These are phyloP conservation scores for Poeciliopsis occidentalis DNA, from an alignment of 2,113 vertebrate species.

Conservation along the genomic window DNA sequence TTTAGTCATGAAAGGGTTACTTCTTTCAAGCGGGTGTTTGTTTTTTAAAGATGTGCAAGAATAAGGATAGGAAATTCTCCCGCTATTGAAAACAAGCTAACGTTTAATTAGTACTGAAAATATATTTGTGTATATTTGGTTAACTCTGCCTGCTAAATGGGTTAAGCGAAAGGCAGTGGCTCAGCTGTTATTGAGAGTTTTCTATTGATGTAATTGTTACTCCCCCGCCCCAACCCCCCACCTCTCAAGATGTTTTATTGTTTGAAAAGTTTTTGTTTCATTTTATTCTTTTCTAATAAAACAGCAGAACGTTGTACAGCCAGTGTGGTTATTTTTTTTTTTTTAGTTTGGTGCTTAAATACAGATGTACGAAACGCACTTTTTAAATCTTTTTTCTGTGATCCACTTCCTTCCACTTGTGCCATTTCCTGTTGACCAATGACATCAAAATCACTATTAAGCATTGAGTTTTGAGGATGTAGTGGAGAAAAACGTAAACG, in stretches of 20 bases:
- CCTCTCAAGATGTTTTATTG: conserved; percentile 41
- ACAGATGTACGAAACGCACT: neutral
- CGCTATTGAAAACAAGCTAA: conserved; percentile 18
- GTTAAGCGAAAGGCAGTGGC: conserved; percentile 13
- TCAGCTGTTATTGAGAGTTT: neutral
- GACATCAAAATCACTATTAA: neutral
- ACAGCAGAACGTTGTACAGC: conserved; percentile 37
- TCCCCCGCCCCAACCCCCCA: conserved; percentile 22
- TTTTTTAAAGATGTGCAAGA: neutral
- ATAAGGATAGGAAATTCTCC: conserved; percentile 5
- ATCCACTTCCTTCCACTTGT: neutral
- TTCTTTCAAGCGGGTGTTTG: conserved; percentile 3
- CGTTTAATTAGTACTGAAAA: conserved; percentile 4
- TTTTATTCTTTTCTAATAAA: conserved; percentile 75
- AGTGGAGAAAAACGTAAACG: neutral
- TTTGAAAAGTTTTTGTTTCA: conserved; percentile 52
- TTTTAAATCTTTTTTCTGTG: neutral
- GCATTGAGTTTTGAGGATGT: neutral
- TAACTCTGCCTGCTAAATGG: conserved; percentile 8
- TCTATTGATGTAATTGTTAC: conserved; percentile 48
- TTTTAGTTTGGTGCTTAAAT: neutral
- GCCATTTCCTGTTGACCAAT: neutral
- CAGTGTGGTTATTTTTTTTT: neutral
- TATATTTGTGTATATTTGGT: conserved; percentile 4
- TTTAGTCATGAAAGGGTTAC: conserved; percentile 28